Evolutionary conservation across 1,140 invertebrate species (phyloP), one percentile per base, ranked within the genome.

Genomic region (Lethocerus indicus): DNA sequence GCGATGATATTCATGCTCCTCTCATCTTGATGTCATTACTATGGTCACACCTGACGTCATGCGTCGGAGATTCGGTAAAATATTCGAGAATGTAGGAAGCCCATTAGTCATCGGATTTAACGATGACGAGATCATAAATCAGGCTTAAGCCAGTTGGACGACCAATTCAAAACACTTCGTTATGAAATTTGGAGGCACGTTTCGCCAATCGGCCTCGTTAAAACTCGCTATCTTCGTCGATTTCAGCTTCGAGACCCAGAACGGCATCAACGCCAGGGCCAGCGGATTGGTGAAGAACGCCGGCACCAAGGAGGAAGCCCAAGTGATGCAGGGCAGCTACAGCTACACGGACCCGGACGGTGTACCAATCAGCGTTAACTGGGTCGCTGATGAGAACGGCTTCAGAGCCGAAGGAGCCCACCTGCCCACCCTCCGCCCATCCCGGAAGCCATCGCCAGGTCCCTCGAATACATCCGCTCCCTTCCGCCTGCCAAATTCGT

Each of bases 361-460:
- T 1, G 67, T 78, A 26, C 66, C 75, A 40, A 74, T 83, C 50
- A 68, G 70, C 2, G 61, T 88, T 24, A 73, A 72, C 6, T 89
- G 87, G 68, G 75, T 77, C 16, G 83, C 84, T 20, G 82, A 86
- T 55, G 80, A 86, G 59, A 78, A 79, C 52, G 83, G 82, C n/a
- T 87, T 84, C 66, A 75, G 75, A 51, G 78, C 81, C 1, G 63
- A 73, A 46, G 81, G 82, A 24, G 73, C 73, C 24, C 81, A 84
- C 61, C 64, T 86, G 20, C 83, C 84, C 29, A 83, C 81, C 2
- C 79, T 2, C 45, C 28, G 9, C n/a, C 28, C 18, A 18, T 36
- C 12, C 45, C 45, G n/a, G 45, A 36, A 36, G 45, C 20, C 3
- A 45, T 45, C 16, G 20, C 20, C 3, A 45, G 43, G n/a, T 45